phyloP scores from a whole-genome alignment of 2,113 vertebrate species.

The Lasiurus borealis region DNA sequence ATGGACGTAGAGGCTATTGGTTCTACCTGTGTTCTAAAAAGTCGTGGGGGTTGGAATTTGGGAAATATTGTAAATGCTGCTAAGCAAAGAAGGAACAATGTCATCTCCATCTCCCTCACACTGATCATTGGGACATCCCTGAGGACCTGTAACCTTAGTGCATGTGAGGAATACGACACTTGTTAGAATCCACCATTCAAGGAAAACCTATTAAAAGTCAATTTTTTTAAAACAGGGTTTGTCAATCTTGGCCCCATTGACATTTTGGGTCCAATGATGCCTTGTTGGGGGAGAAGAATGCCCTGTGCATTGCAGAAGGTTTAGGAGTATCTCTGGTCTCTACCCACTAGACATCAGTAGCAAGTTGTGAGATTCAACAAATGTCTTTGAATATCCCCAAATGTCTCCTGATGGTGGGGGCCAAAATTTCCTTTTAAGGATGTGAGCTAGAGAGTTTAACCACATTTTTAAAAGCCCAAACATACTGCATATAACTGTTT shows the following conservation, averaged over 20 bases:
- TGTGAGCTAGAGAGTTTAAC: background rate
- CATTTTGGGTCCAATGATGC: background rate
- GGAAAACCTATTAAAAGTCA: background rate
- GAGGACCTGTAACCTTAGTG: background rate
- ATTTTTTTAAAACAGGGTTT: slow-evolving; percentile 1
- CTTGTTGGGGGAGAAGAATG: background rate
- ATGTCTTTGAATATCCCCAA: background rate
- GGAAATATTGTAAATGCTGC: background rate
- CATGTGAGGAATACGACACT: background rate
- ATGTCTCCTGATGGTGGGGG: background rate
- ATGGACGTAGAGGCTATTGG: background rate
- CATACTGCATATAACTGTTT: background rate
- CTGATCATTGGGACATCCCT: background rate
- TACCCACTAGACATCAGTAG: background rate
- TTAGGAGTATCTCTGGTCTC: background rate
- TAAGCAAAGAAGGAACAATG: background rate
- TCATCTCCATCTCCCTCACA: background rate
- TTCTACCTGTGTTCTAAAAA: background rate
- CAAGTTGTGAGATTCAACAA: background rate
- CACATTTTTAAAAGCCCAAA: background rate
- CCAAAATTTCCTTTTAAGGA: background rate
- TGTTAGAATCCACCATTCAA: background rate
- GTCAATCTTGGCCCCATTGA: background rate
- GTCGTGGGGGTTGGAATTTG: background rate
- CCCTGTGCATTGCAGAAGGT: background rate